These are phyloP conservation scores for Camptogramma bilineatum DNA, from an alignment of 2,888 invertebrate genomes.

Conservation along the genomic window DNA sequence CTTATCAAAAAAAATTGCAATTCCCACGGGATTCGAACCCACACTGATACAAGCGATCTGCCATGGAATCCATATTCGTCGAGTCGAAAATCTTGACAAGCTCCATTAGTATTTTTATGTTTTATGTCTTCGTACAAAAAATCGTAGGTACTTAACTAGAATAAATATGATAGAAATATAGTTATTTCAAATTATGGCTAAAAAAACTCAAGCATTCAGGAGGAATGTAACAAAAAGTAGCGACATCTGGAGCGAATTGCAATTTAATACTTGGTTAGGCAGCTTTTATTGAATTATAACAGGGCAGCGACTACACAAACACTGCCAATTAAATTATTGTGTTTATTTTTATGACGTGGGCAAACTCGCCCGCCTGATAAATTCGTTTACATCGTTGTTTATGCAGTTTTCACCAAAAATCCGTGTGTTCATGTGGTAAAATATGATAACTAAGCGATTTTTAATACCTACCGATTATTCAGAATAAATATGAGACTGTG, in stretches of 20 bases:
- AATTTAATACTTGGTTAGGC: slow-evolving; percentile 32
- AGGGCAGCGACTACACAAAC: slow-evolving; percentile 18
- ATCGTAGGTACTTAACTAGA: too few species aligned
- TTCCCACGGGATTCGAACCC: too few species aligned
- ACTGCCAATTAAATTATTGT: slow-evolving; percentile 19
- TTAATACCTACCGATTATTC: neutral
- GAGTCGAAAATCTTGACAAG: too few species aligned
- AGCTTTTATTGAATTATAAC: slow-evolving; percentile 22
- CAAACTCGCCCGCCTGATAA: slow-evolving; percentile 6
- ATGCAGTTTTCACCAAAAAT: slow-evolving; percentile 7
- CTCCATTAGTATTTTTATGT: too few species aligned
- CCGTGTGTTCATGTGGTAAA: slow-evolving; percentile 2
- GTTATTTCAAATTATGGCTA: too few species aligned
- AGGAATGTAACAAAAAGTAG: neutral
- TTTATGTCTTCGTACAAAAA: too few species aligned
- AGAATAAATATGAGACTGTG: neutral
- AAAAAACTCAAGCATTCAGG: neutral
- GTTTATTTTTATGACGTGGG: slow-evolving; percentile 26
- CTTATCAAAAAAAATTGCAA: too few species aligned
- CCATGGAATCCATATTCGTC: too few species aligned
- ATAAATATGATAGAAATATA: too few species aligned
- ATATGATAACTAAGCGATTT: neutral
- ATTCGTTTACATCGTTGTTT: slow-evolving; percentile 6
- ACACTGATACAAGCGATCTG: too few species aligned
- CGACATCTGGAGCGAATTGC: slow-evolving; percentile 48